Conservation (phyloP, 2,888 invertebrate species). For the Trisateles emortualis region DNA sequence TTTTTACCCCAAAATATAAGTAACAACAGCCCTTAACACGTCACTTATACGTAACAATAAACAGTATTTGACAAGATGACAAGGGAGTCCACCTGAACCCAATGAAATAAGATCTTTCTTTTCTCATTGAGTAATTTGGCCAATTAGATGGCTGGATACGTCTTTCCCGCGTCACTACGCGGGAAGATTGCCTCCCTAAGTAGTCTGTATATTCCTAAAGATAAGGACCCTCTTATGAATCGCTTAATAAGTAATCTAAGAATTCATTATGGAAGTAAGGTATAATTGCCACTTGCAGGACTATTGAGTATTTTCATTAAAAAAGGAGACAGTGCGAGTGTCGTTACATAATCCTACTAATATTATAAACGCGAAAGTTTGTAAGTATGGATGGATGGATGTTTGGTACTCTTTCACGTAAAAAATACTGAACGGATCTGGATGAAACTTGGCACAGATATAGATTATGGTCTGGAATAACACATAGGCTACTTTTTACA, state of each 20-base stretch:
- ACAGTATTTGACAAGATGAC: conserved; percentile 15
- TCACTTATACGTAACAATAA: conserved; percentile 11
- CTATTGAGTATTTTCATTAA: conserved; percentile 18
- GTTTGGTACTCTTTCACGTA: too few relatives aligned
- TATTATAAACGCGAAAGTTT: too few relatives aligned
- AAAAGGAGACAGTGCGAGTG: background rate
- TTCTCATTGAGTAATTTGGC: conserved; percentile 71
- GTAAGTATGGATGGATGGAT: too few relatives aligned
- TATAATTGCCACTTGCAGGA: conserved; percentile 30
- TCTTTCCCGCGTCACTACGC: conserved; percentile 66
- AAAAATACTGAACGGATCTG: too few relatives aligned
- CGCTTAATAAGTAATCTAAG: conserved; percentile 42
- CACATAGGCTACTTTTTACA: too few relatives aligned
- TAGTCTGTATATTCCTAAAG: conserved; percentile 17
- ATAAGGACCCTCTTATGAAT: conserved; percentile 19
- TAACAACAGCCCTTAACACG: conserved; percentile 5
- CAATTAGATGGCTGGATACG: conserved; percentile 76
- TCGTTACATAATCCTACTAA: background rate
- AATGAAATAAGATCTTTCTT: conserved; percentile 43
- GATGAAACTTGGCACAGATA: too few relatives aligned
- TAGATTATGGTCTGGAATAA: too few relatives aligned
- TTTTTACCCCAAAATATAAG: background rate
- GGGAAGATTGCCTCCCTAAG: conserved; percentile 65
- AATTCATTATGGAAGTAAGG: conserved; percentile 37
- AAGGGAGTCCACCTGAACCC: conserved; percentile 35